Evolutionary conservation across 2,888 invertebrate genomes (phyloP).

Genomic region (Apomyelois bistriatella): DNA sequence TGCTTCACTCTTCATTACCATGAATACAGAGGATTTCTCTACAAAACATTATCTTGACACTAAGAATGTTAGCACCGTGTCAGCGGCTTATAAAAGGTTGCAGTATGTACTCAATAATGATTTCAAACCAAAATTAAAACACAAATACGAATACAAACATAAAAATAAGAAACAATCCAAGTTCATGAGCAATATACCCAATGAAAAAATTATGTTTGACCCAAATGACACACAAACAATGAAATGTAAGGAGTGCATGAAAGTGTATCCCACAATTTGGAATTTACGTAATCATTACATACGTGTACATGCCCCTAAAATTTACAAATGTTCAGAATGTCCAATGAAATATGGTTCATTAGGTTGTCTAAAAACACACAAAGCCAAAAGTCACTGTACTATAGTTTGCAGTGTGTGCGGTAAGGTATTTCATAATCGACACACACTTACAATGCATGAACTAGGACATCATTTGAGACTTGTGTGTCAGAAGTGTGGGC

Average conservation of each 20-base stretch:
- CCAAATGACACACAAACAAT: conserved; percentile 30
- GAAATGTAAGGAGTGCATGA: conserved; percentile 50
- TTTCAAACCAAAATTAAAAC: conserved; percentile 23
- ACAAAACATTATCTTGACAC: conserved; percentile 45
- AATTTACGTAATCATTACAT: conserved; percentile 50
- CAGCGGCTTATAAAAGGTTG: conserved; percentile 36
- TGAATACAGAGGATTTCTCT: conserved; percentile 38
- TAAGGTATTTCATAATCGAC: conserved; percentile 46
- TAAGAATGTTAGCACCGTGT: conserved; percentile 22
- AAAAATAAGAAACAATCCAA: conserved; percentile 15
- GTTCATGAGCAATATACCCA: conserved; percentile 24
- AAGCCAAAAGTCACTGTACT: conserved; percentile 40
- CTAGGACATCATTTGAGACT: conserved; percentile 41
- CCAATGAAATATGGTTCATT: conserved; percentile 42
- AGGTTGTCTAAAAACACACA: conserved; percentile 39
- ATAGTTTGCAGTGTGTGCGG: conserved; percentile 56
- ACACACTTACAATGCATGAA: conserved; percentile 53
- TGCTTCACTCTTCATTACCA: conserved; percentile 44
- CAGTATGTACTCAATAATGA: conserved; percentile 23
- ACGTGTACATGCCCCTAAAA: conserved; percentile 51
- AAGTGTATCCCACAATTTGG: conserved; percentile 35
- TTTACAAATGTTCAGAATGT: conserved; percentile 44
- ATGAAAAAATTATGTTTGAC: conserved; percentile 42
- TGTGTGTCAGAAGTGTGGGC: conserved; percentile 57
- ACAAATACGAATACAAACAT: conserved; percentile 17